These are phyloP conservation scores for Troilus luridus DNA, from an alignment of 2,888 invertebrate species.

Conservation along the genomic window DNA sequence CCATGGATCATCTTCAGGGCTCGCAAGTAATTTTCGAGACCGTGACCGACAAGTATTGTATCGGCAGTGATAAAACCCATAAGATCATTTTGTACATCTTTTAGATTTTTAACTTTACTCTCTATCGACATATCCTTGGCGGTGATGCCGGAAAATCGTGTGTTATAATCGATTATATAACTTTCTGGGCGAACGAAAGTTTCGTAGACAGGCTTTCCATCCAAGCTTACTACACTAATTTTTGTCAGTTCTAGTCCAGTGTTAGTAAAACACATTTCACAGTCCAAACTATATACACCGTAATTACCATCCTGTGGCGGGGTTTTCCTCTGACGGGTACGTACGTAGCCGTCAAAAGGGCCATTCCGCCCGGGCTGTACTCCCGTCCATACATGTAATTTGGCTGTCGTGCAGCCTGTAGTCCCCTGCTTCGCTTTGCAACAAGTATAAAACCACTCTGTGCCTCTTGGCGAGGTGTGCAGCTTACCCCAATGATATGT, in stretches of 20 bases:
- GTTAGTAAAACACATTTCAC: slow-evolving; percentile 97
- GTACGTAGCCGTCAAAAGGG: slow-evolving; percentile 78
- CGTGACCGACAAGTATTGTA: slow-evolving; percentile 95
- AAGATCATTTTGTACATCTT: slow-evolving; percentile 88
- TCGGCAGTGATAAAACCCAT: slow-evolving; percentile 83
- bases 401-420: slow-evolving; percentile 77
- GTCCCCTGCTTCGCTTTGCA: slow-evolving; percentile 73
- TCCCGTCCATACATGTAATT: slow-evolving; percentile 85
- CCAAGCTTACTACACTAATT: slow-evolving; percentile 84
- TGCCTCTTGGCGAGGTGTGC: slow-evolving; percentile 70
- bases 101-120: slow-evolving; percentile 78
- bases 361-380: slow-evolving; percentile 80
- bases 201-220: slow-evolving; percentile 86
- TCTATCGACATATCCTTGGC: slow-evolving; percentile 74
- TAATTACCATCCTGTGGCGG: slow-evolving; percentile 71
- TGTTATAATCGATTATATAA: slow-evolving; percentile 93
- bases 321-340: slow-evolving; percentile 71
- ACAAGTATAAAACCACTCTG: slow-evolving; percentile 73
- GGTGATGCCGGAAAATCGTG: slow-evolving; percentile 94
- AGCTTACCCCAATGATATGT: slow-evolving; percentile 91
- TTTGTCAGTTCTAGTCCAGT: slow-evolving; percentile 89
- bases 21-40: slow-evolving; percentile 92
- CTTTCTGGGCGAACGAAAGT: slow-evolving; percentile 86
- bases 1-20: slow-evolving; percentile 87
- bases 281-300: slow-evolving; percentile 88